A percentile compares a stretch with the other conserved stretches of the same genome.
Evolutionary conservation across 2,113 vertebrate species (phyloP).

Genomic region (Eidolon helvum): DNA sequence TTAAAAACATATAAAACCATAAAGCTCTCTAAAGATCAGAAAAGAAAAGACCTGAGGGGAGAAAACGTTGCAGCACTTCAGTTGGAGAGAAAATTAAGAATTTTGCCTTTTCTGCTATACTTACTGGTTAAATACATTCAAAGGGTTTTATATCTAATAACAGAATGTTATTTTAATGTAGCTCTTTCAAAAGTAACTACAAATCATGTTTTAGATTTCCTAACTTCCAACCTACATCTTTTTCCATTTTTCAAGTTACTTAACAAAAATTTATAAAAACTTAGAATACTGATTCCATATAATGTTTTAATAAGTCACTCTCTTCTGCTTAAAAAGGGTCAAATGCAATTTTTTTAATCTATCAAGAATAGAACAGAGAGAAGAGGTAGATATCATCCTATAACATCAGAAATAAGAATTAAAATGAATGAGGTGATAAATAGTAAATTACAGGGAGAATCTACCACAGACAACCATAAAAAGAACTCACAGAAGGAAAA

Average conservation of each 20-base stretch:
- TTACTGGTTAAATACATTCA: not conserved
- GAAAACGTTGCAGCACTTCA: not conserved
- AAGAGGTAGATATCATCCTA: not conserved
- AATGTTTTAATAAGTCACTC: not conserved
- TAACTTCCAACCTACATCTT: constrained; percentile 60
- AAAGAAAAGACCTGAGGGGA: not conserved
- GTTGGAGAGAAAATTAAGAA: constrained; percentile 45
- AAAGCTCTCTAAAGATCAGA: constrained; percentile 30
- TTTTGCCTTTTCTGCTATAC: constrained; percentile 16
- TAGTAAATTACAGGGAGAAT: constrained; percentile 22
- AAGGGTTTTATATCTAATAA: constrained; percentile 56
- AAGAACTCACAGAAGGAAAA: not conserved
- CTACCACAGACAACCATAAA: not conserved
- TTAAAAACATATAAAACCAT: constrained; percentile 54
- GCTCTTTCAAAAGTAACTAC: constrained; percentile 57
- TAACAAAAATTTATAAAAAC: constrained; percentile 70
- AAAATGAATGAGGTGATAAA: constrained; percentile 45
- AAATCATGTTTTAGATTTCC: constrained; percentile 63
- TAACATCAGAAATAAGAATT: constrained; percentile 7
- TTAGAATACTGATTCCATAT: constrained; percentile 38
- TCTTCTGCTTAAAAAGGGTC: constrained; percentile 8
- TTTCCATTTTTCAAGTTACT: constrained; percentile 70
- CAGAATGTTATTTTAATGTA: constrained; percentile 55
- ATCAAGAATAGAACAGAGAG: not conserved
- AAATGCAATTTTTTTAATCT: not conserved